Conservation (phyloP, 2,888 invertebrate genomes). For the Hypercompe scribonia region DNA sequence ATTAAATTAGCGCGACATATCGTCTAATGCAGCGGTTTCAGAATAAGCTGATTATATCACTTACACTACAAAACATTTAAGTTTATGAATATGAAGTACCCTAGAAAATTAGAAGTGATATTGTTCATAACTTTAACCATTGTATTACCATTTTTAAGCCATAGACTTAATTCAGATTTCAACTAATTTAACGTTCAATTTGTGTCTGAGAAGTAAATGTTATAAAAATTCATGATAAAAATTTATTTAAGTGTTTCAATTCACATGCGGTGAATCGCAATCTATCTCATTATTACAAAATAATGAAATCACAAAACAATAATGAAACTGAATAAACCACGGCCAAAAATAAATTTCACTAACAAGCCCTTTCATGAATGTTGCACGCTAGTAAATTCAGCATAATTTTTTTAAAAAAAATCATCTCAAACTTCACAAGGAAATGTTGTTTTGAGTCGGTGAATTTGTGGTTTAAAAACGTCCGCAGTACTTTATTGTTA, state of each 20-base stretch:
- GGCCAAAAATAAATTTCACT: constrained; percentile 31
- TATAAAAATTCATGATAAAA: not conserved
- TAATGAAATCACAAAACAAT: constrained; percentile 19
- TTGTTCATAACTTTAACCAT: no score
- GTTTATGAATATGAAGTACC: no score
- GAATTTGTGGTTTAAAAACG: constrained; percentile 72
- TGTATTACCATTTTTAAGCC: no score
- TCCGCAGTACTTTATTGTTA: constrained; percentile 73
- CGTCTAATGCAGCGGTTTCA: no score
- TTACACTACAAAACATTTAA: no score
- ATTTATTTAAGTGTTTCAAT: not conserved
- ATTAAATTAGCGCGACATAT: no score
- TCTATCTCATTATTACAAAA: not conserved
- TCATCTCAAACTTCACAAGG: constrained; percentile 63
- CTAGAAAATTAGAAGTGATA: no score
- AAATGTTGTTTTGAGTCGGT: constrained; percentile 66
- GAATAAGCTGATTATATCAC: no score
- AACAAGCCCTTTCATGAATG: constrained; percentile 38
- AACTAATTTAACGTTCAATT: no score
- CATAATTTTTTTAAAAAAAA: constrained; percentile 52
- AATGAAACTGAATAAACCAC: constrained; percentile 31
- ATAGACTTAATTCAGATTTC: no score
- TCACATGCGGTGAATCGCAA: not conserved
- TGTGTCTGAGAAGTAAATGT: no score
- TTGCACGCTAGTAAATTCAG: constrained; percentile 44